A percentile compares a stretch with the other conserved stretches of the same genome.
Conservation (phyloP, 2,797 vertebrate genomes). For the Corythornis leucogaster region DNA sequence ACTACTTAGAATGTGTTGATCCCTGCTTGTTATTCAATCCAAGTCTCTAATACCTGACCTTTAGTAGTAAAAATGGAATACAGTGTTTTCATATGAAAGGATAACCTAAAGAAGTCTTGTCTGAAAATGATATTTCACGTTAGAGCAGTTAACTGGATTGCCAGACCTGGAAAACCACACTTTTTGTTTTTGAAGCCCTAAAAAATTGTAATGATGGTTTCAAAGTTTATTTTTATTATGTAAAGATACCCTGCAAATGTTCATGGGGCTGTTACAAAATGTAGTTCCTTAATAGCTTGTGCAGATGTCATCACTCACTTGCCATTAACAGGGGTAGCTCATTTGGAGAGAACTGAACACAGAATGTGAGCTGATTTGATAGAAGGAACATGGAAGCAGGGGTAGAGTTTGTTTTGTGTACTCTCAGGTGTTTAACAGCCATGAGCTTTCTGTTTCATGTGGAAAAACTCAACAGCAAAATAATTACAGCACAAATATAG, state of each 20-base stretch:
- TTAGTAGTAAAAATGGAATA: not conserved
- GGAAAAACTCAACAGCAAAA: not conserved
- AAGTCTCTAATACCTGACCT: slow-evolving; percentile 1
- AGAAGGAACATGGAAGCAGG: not conserved
- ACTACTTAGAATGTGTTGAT: not conserved
- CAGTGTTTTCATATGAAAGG: not conserved
- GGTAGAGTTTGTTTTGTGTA: not conserved
- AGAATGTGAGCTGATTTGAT: not conserved
- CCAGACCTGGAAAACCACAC: not conserved
- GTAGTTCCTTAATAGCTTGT: not conserved
- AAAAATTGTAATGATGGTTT: not conserved
- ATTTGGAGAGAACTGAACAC: not conserved
- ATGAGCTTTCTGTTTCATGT: not conserved
- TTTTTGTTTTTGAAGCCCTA: not conserved
- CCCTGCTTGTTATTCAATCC: slow-evolving; percentile 19
- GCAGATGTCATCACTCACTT: not conserved
- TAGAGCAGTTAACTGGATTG: not conserved
- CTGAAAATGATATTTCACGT: not conserved
- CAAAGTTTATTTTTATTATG: not conserved
- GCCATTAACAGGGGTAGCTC: not conserved
- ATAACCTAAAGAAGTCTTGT: not conserved
- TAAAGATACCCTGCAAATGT: not conserved
- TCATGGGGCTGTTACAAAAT: not conserved
- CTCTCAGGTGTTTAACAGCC: not conserved
- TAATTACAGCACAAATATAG: not conserved